A percentile compares a stretch with the other conserved stretches of the same genome.
phyloP scores from a whole-genome alignment of 2,113 vertebrate genomes.

The Colius striatus region DNA sequence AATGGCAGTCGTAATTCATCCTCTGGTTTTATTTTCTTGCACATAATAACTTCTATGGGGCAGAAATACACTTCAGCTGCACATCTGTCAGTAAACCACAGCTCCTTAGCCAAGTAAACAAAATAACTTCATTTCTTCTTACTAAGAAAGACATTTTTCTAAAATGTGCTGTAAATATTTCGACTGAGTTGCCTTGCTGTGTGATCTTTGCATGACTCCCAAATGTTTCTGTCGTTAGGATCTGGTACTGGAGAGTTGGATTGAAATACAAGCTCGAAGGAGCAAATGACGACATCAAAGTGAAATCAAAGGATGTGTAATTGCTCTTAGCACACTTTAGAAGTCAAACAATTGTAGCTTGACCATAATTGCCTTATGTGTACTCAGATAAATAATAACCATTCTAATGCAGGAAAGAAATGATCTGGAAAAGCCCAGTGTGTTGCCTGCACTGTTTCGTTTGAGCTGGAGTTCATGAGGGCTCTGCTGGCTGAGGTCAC shows the following conservation, averaged over 20 bases:
- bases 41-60: not conserved
- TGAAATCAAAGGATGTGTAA: too few species aligned
- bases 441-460: not conserved
- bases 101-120: not conserved
- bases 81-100: not conserved
- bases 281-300: not conserved
- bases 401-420: not conserved
- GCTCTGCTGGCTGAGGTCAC: not conserved
- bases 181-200: not conserved
- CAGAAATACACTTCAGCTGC: not conserved
- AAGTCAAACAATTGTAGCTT: not conserved
- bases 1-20: conserved; percentile 8
- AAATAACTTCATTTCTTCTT: not conserved
- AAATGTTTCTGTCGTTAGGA: not conserved
- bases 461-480: not conserved
- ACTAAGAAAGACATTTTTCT: not conserved
- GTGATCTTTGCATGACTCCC: not conserved
- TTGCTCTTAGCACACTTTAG: not conserved
- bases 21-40: not conserved
- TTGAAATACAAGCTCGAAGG: not conserved
- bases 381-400: not conserved
- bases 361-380: not conserved
- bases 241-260: not conserved
- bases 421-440: not conserved
- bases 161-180: not conserved